phyloP scores from a whole-genome alignment of 1,140 invertebrate species.

The Drosophila persimilis region DNA sequence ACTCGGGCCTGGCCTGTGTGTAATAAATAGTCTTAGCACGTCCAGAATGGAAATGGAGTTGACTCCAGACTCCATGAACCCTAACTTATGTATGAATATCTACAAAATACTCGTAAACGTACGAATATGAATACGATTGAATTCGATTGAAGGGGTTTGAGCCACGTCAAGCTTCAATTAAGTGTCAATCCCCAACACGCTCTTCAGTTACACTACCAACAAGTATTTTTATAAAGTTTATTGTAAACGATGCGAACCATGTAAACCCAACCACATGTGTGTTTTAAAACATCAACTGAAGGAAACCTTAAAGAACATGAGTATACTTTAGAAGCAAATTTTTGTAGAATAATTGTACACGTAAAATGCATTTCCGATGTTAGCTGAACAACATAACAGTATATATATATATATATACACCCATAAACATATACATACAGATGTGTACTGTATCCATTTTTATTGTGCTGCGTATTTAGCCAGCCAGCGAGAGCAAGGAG shows the following conservation, averaged over 20 bases:
- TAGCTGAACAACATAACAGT: slow-evolving; percentile 49
- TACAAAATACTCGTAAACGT: background rate
- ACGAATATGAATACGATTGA: background rate
- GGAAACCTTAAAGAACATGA: slow-evolving; percentile 35
- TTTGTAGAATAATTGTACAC: slow-evolving; percentile 70
- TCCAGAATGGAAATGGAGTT: slow-evolving; percentile 33
- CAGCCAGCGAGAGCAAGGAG: slow-evolving; percentile 3
- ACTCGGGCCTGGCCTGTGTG: slow-evolving; percentile 30
- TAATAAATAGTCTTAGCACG: slow-evolving; percentile 54
- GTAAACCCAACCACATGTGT: slow-evolving; percentile 28
- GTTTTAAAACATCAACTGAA: slow-evolving; percentile 47
- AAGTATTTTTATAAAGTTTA: slow-evolving; percentile 70
- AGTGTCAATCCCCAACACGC: slow-evolving; percentile 49
- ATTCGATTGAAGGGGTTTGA: slow-evolving; percentile 47
- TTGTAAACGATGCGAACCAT: slow-evolving; percentile 7
- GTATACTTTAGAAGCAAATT: slow-evolving; percentile 67
- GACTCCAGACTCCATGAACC: slow-evolving; percentile 36
- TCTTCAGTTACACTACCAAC: slow-evolving; percentile 45
- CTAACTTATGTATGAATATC: slow-evolving; percentile 23
- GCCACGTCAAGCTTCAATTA: slow-evolving; percentile 54
- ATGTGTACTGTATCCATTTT: slow-evolving; percentile 18
- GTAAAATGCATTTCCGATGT: slow-evolving; percentile 58
- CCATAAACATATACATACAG: slow-evolving; percentile 1
- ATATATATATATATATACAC: background rate
- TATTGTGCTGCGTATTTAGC: slow-evolving; percentile 42